Conservation (phyloP, 2,888 invertebrate genomes). For the Thymelicus acteon region DNA sequence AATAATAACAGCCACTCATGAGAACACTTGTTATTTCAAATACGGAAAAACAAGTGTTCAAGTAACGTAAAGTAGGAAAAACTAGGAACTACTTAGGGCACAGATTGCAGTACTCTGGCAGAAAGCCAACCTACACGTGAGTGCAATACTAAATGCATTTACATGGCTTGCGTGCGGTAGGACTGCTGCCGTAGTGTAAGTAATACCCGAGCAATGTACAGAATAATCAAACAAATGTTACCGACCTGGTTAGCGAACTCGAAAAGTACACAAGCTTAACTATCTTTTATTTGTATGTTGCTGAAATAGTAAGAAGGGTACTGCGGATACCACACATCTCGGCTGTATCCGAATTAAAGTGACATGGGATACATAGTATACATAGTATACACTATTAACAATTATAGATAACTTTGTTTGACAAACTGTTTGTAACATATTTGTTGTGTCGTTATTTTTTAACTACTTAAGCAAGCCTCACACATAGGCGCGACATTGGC, state of each 20-base stretch:
- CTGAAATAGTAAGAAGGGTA: slow-evolving; percentile 8
- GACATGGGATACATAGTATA: neutral
- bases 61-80: slow-evolving; percentile 28
- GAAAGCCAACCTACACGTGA: slow-evolving; percentile 32
- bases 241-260: slow-evolving; percentile 25
- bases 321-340: neutral
- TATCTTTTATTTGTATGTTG: slow-evolving; percentile 25
- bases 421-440: too few relatives aligned
- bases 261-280: slow-evolving; percentile 25
- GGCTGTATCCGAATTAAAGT: neutral
- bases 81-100: slow-evolving; percentile 17
- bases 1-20: slow-evolving; percentile 8
- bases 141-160: slow-evolving; percentile 18
- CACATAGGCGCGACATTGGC: too few relatives aligned
- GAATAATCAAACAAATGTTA: slow-evolving; percentile 32
- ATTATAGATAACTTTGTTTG: too few relatives aligned
- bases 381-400: neutral
- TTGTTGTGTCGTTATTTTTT: too few relatives aligned
- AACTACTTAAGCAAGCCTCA: too few relatives aligned
- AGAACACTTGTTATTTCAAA: slow-evolving; percentile 16
- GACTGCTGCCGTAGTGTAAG: slow-evolving; percentile 30
- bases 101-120: slow-evolving; percentile 35
- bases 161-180: slow-evolving; percentile 15
- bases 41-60: slow-evolving; percentile 27
- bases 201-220: slow-evolving; percentile 34